Percentiles rank a stretch among this genome's conserved stretches.
Conservation (phyloP, 2,113 vertebrate genomes). For the Dromaius novaehollandiae region DNA sequence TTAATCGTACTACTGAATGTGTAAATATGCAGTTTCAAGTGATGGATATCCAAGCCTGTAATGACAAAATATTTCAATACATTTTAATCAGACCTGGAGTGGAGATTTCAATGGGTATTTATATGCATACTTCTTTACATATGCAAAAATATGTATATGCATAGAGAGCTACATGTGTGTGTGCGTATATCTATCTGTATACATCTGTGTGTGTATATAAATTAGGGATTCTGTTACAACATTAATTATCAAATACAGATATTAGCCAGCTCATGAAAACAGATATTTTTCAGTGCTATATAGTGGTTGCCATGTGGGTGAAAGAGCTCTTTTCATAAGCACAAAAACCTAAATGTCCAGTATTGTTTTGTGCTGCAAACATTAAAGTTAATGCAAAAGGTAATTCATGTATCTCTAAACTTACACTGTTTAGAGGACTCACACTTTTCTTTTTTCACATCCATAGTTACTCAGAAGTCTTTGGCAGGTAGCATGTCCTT, state of each 20-base stretch:
- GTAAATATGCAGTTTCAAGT: slow-evolving; percentile 6
- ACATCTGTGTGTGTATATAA: neutral
- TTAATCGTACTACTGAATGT: neutral
- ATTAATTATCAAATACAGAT: neutral
- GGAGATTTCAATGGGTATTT: neutral
- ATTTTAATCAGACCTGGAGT: neutral
- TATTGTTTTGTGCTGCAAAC: neutral
- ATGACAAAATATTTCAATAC: neutral
- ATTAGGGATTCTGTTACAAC: neutral
- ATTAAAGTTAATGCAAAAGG: neutral
- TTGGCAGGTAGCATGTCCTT: neutral
- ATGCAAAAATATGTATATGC: neutral
- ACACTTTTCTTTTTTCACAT: neutral
- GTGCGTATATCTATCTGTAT: neutral
- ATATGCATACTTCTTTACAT: neutral
- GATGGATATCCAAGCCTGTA: neutral
- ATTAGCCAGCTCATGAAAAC: neutral
- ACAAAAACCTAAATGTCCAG: neutral
- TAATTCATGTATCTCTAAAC: neutral
- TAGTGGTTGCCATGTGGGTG: neutral
- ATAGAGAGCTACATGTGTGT: neutral
- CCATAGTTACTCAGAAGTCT: neutral
- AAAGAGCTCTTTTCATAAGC: neutral
- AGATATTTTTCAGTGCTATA: neutral
- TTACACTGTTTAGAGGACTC: neutral